Base-by-base conservation (phyloP, 2,888 invertebrate species). In the Myopa testacea region DNA sequence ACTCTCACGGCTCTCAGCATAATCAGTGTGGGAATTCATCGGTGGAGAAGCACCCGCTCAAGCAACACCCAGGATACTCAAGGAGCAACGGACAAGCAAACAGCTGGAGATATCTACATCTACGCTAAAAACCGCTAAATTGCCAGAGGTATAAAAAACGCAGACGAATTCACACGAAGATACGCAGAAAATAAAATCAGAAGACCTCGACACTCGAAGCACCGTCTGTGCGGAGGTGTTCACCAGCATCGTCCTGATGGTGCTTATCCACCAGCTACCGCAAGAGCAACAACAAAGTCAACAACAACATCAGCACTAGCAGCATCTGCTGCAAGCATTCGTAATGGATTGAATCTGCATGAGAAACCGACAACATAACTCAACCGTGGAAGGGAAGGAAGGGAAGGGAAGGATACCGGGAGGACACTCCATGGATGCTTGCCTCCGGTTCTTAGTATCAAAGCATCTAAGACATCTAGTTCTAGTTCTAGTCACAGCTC, bases 101-200 rank as follows among this genome's bases (percentile, higher is more conserved):
- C 65, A 62, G 62, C 26, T 16, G 38, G 65, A 65, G 38, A 65
- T 14, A 34, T 6, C 34, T 34, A 10, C 37, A 55, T n/a, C 55
- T 16, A 65, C 65, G 65, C 65, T 34, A 65, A 65, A 65, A 65
- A 65, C 65, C 65, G 65, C 65, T 65, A 65, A 62, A 37, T 6
- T 38, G 10, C 38, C 34, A 38, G 16, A 14, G 34, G 26, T 26
- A 26, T 26, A 26, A 26, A 26, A 26, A 26, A 26, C 2, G 26
- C 14, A 65, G 34, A 34, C 4, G 34, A 14, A 65, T 14, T 12
- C 62, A 26, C 14, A 14, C 55, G 16, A 14, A n/a, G 16, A 55
- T 55, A 55, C n/a, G 16, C 55, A 55, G 7, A 45, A 45, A 6
- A 45, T 10, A 10, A 45, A 45, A 45, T 10, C 45, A 45, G 3